Evolutionary conservation across 1,140 invertebrate genomes (phyloP), one percentile per base, ranked within the genome.

Genomic region (Bombus confusus): DNA sequence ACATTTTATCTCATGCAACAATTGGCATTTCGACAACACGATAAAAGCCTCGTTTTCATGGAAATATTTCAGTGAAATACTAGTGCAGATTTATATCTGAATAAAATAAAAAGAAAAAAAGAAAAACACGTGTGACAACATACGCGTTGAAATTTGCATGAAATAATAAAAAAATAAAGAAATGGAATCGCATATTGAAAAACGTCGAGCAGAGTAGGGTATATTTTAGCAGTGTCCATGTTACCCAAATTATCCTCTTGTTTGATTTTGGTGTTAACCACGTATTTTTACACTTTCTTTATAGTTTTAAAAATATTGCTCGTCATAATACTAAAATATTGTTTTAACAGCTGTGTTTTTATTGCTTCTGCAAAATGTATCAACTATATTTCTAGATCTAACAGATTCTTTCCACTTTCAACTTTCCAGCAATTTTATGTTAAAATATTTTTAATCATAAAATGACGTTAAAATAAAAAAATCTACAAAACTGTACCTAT

Each of bases 1-100:
- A 77, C 39, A 18, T 41, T 77, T 41, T 41, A 28, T 76, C 37
- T 39, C n/a, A 0, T 12, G 75, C 13, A n/a, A 31, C 34, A 13
- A 8, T 31, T 15, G 52, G 12, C 28, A 64, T 77, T 52, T 59
- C 37, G 59, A 31, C 28, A 28, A 41, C 37, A 2, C 59, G 34
- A 77, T 39, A 57, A 37, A 57, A 76, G 34, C 5, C 12, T 59
- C 12, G 52, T 73, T 41, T 31, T 43, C 41, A 76, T 37, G 52
- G 52, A 37, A 76, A 76, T 76, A 39, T 77, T 64, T 62, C 28
- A 31, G n/a, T 37, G 57, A 77, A 64, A 77, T 25, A 41, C 37
- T 41, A 52, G 52, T 13, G 5, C 37, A n/a, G 39, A 77, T 77
- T 77, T 77, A 62, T 28, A 77, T 41, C 15, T 8, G 37, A 64